Evolutionary conservation across 2,113 vertebrate genomes (phyloP).

Genomic region (Dasypus novemcinctus): DNA sequence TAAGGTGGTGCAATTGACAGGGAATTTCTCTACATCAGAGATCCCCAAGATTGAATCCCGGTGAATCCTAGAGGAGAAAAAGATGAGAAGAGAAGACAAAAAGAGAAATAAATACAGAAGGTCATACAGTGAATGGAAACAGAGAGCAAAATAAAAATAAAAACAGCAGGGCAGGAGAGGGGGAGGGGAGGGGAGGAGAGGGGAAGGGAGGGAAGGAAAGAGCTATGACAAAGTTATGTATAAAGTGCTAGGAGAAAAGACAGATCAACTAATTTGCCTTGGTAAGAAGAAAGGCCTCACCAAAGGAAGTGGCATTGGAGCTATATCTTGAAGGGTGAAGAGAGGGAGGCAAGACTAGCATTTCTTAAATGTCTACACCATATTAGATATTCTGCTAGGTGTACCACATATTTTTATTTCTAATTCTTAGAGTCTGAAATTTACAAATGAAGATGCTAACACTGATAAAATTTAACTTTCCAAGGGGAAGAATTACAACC

Average conservation of each 20-base stretch:
- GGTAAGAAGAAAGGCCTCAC: background rate
- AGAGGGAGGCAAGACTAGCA: background rate
- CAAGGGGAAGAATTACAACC: background rate
- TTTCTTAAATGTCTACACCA: background rate
- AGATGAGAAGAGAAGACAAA: no score
- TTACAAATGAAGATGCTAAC: conserved; percentile 17
- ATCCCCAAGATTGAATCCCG: no score
- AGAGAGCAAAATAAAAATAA: no score
- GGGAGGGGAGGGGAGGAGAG: no score
- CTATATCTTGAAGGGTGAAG: conserved; percentile 16
- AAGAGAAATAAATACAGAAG: no score
- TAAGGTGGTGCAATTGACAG: no score
- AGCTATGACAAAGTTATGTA: background rate
- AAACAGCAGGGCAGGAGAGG: no score
- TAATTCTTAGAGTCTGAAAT: conserved; percentile 1
- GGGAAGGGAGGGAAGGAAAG: no score
- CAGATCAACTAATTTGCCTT: background rate
- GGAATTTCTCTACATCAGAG: no score
- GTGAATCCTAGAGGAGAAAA: no score
- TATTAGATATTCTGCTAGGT: background rate
- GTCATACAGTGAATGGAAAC: no score
- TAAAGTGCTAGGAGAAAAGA: background rate
- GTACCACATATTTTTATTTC: background rate
- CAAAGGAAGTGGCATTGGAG: background rate
- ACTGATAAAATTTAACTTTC: conserved; percentile 7